These are phyloP conservation scores for Pseudolaguvia tuberculata DNA, from an alignment of 2,113 vertebrate genomes.

Conservation along the genomic window DNA sequence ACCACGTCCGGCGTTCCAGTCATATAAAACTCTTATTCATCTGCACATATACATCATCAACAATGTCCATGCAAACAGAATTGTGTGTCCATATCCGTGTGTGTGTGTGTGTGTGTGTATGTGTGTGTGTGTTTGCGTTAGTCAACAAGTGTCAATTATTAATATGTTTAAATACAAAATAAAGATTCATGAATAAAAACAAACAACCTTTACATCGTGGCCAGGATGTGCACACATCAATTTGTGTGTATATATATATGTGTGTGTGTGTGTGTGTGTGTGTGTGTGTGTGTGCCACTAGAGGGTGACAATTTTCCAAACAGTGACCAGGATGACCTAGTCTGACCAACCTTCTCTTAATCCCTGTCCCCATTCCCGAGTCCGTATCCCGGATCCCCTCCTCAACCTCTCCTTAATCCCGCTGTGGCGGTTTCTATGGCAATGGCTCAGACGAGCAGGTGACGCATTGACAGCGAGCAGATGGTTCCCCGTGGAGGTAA, in stretches of 20 bases:
- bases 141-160: constrained; percentile 13
- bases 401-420: constrained; percentile 70
- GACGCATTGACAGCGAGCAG: constrained; percentile 99
- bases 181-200: neutral
- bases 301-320: constrained; percentile 61
- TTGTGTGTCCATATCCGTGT: too few species aligned
- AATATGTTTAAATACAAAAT: neutral
- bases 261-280: constrained; percentile 9
- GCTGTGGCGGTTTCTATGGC: constrained; percentile 75
- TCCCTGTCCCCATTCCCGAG: constrained; percentile 17
- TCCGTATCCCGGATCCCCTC: constrained; percentile 27
- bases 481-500: constrained; percentile 97
- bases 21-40: neutral
- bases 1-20: constrained; percentile 38
- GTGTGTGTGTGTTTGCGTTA: neutral
- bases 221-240: neutral
- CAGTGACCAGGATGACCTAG: neutral
- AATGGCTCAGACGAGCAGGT: constrained; percentile 94
- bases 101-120: too few species aligned
- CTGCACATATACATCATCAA: constrained; percentile 10
- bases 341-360: constrained; percentile 47
- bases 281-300: constrained; percentile 52
- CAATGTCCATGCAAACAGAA: constrained; percentile 1
- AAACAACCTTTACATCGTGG: neutral
- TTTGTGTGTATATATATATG: neutral